Conservation (phyloP, 2,113 vertebrate species). For the Corythaeola cristata region DNA sequence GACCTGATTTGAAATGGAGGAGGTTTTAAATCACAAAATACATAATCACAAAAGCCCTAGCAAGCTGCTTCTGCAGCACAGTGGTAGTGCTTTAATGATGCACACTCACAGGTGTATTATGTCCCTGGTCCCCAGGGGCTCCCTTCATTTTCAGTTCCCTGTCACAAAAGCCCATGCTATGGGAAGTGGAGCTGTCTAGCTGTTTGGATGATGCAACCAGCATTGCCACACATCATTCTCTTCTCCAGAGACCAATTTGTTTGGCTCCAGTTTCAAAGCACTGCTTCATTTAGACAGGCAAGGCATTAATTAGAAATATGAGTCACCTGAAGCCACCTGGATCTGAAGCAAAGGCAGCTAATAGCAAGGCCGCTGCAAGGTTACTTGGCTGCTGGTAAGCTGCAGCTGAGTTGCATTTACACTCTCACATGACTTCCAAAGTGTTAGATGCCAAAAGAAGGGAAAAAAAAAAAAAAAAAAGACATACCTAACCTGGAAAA, state of each 20-base stretch:
- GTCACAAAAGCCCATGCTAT: background rate
- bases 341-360: background rate
- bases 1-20: background rate
- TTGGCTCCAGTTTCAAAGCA: background rate
- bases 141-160: background rate
- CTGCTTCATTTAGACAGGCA: constrained; percentile 11
- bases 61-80: background rate
- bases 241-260: constrained; percentile 56
- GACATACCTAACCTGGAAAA: background rate
- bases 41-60: background rate
- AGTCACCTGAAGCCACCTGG: constrained; percentile 60
- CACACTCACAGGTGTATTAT: background rate
- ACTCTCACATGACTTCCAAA: no score
- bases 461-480: no score
- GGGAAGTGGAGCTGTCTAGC: background rate
- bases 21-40: background rate
- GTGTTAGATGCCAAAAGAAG: background rate
- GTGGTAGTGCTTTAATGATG: background rate
- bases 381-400: background rate
- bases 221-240: background rate
- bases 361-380: background rate
- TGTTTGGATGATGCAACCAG: constrained; percentile 65
- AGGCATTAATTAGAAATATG: constrained; percentile 15
- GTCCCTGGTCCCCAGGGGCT: background rate
- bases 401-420: background rate